Base-by-base conservation (phyloP, 2,888 invertebrate species). In the Aleiodes leptofemur region DNA sequence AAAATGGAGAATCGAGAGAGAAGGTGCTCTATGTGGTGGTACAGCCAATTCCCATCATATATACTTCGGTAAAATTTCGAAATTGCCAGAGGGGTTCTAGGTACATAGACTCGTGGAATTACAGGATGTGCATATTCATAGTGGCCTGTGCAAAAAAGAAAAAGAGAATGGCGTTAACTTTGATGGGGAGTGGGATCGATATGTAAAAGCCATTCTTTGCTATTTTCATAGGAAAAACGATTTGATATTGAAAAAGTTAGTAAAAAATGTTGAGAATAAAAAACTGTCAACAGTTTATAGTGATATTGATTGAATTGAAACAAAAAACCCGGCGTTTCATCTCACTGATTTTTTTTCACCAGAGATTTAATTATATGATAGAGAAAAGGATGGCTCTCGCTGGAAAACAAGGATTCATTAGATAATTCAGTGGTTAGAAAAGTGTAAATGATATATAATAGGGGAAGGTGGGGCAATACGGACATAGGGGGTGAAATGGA, bases 111-210 rank as follows among this genome's bases (percentile, higher is more conserved):
- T 38, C 59, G 34, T 31, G 59, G 34, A 59, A 34, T 31, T 59
- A 59, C 59, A 34, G 59, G 34, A 34, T 38, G 34, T 59, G 59
- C 59, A 59, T 59, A 59, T 59, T 59, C 59, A 59, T 59, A 34
- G 34, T 38, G 34, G 34, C 34, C 31, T 11, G 6, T 43, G 4
- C 11, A 43, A 43, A 59, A 59, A 59, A 59, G n/a, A n/a, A n/a
- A 59, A n/a, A 31, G n/a, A 38, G 13, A 5, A 3, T n/a, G 59
- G 38, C 34, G 34, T 34, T 13, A 34, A 34, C 34, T 59, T 51
- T 14, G 8, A 31, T n/a, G 59, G n/a, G 38, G 34, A 31, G 34
- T 34, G n/a, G 59, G 14, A 34, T 59, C 59, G 59, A 59, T 59
- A 59, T n/a, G 34, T 34, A 31, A 59, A 59, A 34, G 34, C 59